Base-by-base conservation (phyloP, 1,140 invertebrate species). In the Conus betulinus region DNA sequence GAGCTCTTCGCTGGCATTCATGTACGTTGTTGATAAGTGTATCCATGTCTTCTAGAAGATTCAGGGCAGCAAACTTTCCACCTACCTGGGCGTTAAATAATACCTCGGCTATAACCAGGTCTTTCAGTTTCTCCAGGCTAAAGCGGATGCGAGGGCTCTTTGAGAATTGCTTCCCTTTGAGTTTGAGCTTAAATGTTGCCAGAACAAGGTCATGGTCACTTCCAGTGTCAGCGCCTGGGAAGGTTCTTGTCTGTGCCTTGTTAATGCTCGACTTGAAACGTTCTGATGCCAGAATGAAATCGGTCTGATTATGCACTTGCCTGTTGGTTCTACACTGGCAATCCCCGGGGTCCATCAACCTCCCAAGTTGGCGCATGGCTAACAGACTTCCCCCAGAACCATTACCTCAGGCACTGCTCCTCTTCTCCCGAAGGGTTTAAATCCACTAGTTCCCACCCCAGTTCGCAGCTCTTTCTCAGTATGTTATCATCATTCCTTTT, bases 201-300 rank as follows among this genome's bases (percentile, higher is more conserved):
- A 91, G n/a, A 5, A 91, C 91, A 11, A 91, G 52, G 89, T 91
- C 90, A 89, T 92, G 91, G 79, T 91, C 90, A 76, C 90, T 92
- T 27, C 85, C 82, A 39, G 91, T 84, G 74, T 87, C 91, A 27
- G 88, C 88, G 0, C 88, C 91, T 20, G 83, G 89, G 84, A 88
- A 92, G 1, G 67, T 91, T 79, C 88, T 87, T 85, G 90, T 90
- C 25, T 88, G 87, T 11, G 88, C 90, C n/a, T 63, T 89, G 89
- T 91, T 92, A 57, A 91, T 85, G 86, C 90, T 88, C 15, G 83
- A 84, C 82, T 85, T 53, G 88, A 91, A 91, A 10, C 82, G 60
- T 25, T 84, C 11, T 52, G 27, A 27, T 17, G 78, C 51, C 67
- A 91, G 39, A n/a, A 91, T 90, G 67, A 51, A 90, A 79, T 91